Evolutionary conservation across 2,888 invertebrate genomes (phyloP).

Genomic region (Ennomos erosarius): DNA sequence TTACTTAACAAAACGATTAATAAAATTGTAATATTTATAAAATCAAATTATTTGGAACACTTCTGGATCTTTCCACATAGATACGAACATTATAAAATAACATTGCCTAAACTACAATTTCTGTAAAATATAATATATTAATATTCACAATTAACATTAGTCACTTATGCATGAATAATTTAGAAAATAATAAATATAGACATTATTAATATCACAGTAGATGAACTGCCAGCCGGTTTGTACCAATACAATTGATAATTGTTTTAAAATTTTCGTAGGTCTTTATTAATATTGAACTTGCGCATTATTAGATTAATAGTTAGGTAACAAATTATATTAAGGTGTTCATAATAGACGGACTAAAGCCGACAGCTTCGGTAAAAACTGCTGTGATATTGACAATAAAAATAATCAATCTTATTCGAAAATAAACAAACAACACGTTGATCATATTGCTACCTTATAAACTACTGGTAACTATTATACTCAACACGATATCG

Average conservation of each 20-base stretch:
- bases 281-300: no score
- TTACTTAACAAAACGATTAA: slow-evolving; percentile 63
- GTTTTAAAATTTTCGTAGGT: slow-evolving; percentile 2
- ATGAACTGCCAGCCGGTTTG: slow-evolving; percentile 75
- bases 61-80: slow-evolving; percentile 71
- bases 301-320: no score
- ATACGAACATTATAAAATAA: slow-evolving; percentile 68
- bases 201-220: slow-evolving; percentile 84
- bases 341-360: slow-evolving; percentile 23
- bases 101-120: slow-evolving; percentile 70
- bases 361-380: slow-evolving; percentile 68
- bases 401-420: slow-evolving; percentile 52
- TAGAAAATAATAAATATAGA: slow-evolving; percentile 80
- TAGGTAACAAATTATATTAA: not conserved
- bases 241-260: slow-evolving; percentile 29
- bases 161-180: slow-evolving; percentile 72
- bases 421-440: slow-evolving; percentile 62
- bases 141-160: slow-evolving; percentile 28
- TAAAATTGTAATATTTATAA: slow-evolving; percentile 67
- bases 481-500: slow-evolving; percentile 57
- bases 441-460: slow-evolving; percentile 62
- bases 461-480: slow-evolving; percentile 82
- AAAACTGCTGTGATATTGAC: slow-evolving; percentile 84
- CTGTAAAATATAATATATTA: slow-evolving; percentile 68
- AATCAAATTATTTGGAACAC: slow-evolving; percentile 79